phyloP scores from a whole-genome alignment of 2,113 vertebrate species.

The Xenus cinereus region DNA sequence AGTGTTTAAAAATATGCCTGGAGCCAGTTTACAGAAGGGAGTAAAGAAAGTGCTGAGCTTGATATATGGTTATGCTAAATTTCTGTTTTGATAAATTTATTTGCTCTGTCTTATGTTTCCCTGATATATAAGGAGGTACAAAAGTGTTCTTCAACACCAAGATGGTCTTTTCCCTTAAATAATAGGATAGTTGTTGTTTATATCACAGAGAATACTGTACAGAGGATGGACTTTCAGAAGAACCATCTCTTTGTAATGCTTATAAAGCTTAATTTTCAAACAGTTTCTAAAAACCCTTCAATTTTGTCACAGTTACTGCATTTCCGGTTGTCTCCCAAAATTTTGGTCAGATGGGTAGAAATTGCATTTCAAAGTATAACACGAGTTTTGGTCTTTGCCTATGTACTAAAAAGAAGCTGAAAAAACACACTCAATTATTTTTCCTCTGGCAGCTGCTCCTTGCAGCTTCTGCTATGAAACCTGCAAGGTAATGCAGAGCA shows the following conservation, averaged over 20 bases:
- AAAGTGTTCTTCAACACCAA: background rate
- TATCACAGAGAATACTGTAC: background rate
- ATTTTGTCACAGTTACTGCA: background rate
- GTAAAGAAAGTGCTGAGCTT: background rate
- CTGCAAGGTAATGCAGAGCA: background rate
- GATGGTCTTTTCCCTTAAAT: background rate
- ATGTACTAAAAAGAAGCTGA: background rate
- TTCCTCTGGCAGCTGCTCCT: background rate
- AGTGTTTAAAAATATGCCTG: background rate
- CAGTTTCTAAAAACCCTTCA: background rate
- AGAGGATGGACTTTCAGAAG: background rate
- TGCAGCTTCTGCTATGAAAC: background rate
- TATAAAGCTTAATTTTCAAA: background rate
- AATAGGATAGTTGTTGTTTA: background rate
- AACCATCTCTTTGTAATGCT: background rate
- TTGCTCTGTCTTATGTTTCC: background rate
- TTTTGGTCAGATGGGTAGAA: background rate
- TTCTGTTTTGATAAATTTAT: background rate
- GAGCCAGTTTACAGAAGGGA: background rate
- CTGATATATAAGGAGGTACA: background rate
- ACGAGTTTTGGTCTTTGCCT: background rate
- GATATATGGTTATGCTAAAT: background rate
- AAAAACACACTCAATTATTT: background rate
- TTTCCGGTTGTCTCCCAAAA: background rate
- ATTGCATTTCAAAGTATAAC: background rate